Evolutionary conservation across 2,797 vertebrate species (phyloP), one percentile per base, ranked within the genome.

Genomic region (Rousettus madagascariensis): DNA sequence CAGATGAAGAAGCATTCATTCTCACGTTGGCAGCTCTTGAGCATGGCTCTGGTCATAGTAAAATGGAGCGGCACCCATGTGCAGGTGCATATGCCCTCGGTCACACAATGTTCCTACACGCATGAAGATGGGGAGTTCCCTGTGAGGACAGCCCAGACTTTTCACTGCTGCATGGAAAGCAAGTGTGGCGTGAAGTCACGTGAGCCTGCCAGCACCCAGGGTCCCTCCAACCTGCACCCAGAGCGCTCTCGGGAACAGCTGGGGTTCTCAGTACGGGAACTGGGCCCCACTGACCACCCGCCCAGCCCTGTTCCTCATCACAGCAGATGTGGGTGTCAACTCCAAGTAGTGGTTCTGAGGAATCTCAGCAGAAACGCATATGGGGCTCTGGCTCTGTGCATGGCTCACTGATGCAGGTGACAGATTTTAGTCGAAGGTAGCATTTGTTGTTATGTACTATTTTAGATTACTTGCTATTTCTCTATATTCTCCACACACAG

Each of bases 371-470:
- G 51, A 36, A 36, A 6, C 22, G 22, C 53, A n/a, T 12, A 3
- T 41, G 8, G 53, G 36, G 12, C 65, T 49, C 53, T n/a, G 43
- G 65, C n/a, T 19, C 74, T 20, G 5, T 11, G 10, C 15, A 12
- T 22, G 77, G 13, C n/a, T 15, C 4, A 1, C 16, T 24, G 24
- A 17, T 15, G 8, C 6, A 33, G 57, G 65, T 9, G 51, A 17
- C 0, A 5, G 41, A 30, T 19, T 46, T 46, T 24, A n/a, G n/a
- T 17, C 1, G 6, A 30, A 36, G 65, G 0, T 3, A 36, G 2
- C 0, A 3, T 69, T 46, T 57, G 0, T 46, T 19, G 38, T 66
- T 41, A 24, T 0, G 19, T 8, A 6, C 8, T 28, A 1, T n/a
- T 55, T 79, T 53, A 53, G 33, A 19, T 33, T 5, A 9, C 26